Percentiles rank a stretch among this genome's conserved stretches.
These are phyloP conservation scores for Jaculus jaculus DNA, from an alignment of 2,113 vertebrate species.

Conservation along the genomic window DNA sequence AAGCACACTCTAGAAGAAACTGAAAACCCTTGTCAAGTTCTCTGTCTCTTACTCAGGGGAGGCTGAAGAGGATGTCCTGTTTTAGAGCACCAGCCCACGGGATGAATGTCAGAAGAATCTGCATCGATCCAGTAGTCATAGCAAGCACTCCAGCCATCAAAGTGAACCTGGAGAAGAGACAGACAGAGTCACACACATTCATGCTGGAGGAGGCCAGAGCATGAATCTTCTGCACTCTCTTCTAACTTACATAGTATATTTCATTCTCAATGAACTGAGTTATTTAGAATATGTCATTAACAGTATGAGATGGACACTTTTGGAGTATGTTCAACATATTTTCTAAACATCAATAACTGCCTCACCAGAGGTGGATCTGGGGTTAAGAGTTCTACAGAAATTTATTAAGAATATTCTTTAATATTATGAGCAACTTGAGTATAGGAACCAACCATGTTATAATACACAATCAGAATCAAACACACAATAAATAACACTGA, in stretches of 20 bases:
- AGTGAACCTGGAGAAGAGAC: constrained; percentile 85
- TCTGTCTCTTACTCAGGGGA: constrained; percentile 87
- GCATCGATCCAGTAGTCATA: constrained; percentile 91
- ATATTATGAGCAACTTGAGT: not conserved
- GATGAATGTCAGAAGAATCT: constrained; percentile 90
- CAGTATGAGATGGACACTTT: not conserved
- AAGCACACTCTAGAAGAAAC: not conserved
- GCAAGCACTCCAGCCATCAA: constrained; percentile 90
- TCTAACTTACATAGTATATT: not conserved
- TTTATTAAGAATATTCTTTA: not conserved
- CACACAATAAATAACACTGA: not conserved
- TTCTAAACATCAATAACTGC: not conserved
- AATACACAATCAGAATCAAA: not conserved
- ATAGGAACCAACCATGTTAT: not conserved
- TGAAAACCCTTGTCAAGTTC: not conserved
- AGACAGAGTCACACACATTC: constrained; percentile 20
- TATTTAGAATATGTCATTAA: not conserved
- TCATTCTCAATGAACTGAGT: not conserved
- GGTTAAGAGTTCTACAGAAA: not conserved
- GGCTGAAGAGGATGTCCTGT: constrained; percentile 90
- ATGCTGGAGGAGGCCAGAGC: not conserved
- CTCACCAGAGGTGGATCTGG: not conserved
- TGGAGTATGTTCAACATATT: not conserved
- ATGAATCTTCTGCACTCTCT: not conserved
- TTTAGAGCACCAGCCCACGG: constrained; percentile 91